Evolutionary conservation across 2,113 vertebrate genomes (phyloP).

Genomic region (Syrrhaptes paradoxus): DNA sequence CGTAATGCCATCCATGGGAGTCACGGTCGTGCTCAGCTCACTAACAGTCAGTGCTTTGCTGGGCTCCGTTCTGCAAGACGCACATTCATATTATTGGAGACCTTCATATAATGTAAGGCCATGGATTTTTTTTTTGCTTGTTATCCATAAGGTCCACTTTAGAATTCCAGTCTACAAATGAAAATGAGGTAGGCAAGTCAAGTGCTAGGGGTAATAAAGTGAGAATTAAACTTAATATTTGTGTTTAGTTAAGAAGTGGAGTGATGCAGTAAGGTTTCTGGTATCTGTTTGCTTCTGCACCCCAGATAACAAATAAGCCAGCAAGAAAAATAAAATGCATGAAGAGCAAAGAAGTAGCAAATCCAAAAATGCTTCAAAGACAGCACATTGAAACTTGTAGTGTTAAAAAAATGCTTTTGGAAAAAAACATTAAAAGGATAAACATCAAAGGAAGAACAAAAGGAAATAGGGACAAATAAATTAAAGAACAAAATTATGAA

Average conservation of each 20-base stretch:
- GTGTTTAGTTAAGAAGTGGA: not conserved
- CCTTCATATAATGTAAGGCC: not conserved
- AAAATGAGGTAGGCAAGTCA: not conserved
- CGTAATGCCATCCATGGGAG: no score
- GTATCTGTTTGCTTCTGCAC: not conserved
- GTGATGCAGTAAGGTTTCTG: not conserved
- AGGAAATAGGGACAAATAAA: conserved; percentile 11
- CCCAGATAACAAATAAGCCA: not conserved
- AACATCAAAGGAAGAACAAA: conserved; percentile 49
- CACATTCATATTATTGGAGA: not conserved
- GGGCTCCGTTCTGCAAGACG: not conserved
- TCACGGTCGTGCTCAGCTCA: not conserved
- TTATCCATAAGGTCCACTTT: not conserved
- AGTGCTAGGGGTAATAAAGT: not conserved
- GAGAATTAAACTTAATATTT: not conserved
- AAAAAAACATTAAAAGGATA: conserved; percentile 27
- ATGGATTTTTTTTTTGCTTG: not conserved
- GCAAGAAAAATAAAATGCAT: not conserved
- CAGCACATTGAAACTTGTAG: not conserved
- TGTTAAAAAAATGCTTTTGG: not conserved
- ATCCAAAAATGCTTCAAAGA: conserved; percentile 21
- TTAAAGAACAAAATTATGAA: conserved; percentile 11
- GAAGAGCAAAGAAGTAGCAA: not conserved
- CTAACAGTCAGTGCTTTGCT: not conserved
- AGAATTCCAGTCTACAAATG: not conserved